Conservation (phyloP, 2,888 invertebrate genomes). For the Cephus pulcher region DNA sequence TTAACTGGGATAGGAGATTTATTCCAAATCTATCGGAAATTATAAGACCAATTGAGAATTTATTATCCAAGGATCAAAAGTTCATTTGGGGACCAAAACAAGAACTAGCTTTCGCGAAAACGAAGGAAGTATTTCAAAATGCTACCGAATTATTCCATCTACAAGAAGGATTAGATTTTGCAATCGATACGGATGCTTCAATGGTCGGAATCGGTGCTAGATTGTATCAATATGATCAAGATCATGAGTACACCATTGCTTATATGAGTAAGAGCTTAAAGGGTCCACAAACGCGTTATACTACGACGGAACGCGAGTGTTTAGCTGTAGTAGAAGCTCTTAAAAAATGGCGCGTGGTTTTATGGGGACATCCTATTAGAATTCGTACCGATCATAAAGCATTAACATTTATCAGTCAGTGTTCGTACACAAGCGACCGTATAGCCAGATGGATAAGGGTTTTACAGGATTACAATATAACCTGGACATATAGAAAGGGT, state of each 20-base stretch:
- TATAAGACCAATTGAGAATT: constrained; percentile 11
- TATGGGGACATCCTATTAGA: no score
- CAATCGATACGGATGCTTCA: constrained; percentile 16
- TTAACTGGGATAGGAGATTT: constrained; percentile 20
- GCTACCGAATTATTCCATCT: constrained; percentile 6
- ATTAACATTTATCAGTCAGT: no score
- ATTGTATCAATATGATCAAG: constrained; percentile 13
- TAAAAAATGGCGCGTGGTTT: no score
- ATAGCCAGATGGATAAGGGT: no score
- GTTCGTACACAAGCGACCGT: no score
- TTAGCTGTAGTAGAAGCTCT: constrained; percentile 13
- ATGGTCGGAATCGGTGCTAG: constrained; percentile 14
- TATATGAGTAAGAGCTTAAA: constrained; percentile 8
- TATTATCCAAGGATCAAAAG: constrained; percentile 7
- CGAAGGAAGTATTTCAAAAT: constrained; percentile 8
- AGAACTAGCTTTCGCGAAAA: constrained; percentile 11
- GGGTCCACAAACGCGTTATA: constrained; percentile 11
- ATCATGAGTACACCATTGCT: constrained; percentile 12
- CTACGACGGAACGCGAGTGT: constrained; percentile 16
- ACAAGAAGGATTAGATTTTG: not conserved
- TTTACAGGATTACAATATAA: no score
- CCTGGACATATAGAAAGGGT: no score
- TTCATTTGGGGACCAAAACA: constrained; percentile 12
- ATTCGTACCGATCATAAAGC: no score
- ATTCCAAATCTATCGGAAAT: constrained; percentile 13